Base-by-base conservation (phyloP, 2,888 invertebrate species). In the Galeopsomyia nigrocyanea region DNA sequence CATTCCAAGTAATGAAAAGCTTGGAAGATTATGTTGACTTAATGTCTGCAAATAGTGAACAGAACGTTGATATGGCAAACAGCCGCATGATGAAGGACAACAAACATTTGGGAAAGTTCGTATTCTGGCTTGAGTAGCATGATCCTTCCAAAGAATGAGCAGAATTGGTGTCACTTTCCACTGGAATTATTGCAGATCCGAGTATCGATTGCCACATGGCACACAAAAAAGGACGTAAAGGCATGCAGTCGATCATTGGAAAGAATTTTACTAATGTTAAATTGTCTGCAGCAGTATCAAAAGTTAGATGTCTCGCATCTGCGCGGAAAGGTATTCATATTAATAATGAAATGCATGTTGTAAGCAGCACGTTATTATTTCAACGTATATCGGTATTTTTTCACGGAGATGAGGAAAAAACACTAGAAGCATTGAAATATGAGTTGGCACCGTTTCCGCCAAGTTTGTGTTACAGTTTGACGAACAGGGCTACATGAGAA, bases 351-450 rank as follows among this genome's bases (percentile, higher is more conserved):
- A 50, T 51, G 49, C 49, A 73, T 55, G 56, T 60, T n/a, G 66
- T 80, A 14, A 77, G 80, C 60, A 75, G 80, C 47, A 21, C 75
- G 1, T 56, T 76, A 21, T 57, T 80, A 10, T 80, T 80, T 57
- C 77, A 79, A 58, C 49, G 78, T 56, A 77, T 81, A 49, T 77
- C 75, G 26, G 72, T 78, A 9, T 7, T 74, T 19, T 75, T 77
- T 46, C 51, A 71, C 17, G 73, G 62, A 31, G 73, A 80, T 60
- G 75, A 74, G 75, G 72, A 9, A 57, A 77, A n/a, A 75, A 62
- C 46, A 21, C 51, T 16, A 58, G 68, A n/a, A 73, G 75, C 6
- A 75, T 73, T 1, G 55, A 68, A n/a, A 77, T 72, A 56, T 77
- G 77, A 70, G 63, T 79, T 21, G 70, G 77, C 9, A 75, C 78